Conservation (phyloP, 2,888 invertebrate species). For the Allolobophora icterica region DNA sequence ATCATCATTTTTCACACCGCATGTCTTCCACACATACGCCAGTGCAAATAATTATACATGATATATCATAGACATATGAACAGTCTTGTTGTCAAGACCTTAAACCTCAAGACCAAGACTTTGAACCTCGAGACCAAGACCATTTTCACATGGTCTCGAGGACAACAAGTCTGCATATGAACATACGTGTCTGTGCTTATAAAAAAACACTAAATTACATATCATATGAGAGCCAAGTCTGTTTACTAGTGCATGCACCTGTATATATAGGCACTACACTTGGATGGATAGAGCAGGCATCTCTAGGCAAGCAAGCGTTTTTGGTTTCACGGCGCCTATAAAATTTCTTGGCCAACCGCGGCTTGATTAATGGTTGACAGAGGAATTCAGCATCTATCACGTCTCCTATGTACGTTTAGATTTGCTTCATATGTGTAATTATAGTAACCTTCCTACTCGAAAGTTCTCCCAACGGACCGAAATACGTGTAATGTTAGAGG, state of each 20-base stretch:
- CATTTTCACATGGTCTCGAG: too few species aligned
- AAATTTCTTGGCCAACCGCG: neutral
- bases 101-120: too few species aligned
- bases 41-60: neutral
- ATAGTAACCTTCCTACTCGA: neutral
- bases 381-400: neutral
- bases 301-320: neutral
- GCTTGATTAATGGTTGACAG: neutral
- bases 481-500: neutral
- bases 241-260: neutral
- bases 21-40: neutral
- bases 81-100: too few species aligned
- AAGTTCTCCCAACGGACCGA: neutral
- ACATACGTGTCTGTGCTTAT: neutral
- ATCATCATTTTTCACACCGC: neutral
- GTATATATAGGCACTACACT: neutral
- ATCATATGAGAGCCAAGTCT: neutral
- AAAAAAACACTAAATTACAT: neutral
- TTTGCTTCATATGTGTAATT: slow-evolving; percentile 1
- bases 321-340: neutral
- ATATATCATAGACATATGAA: neutral
- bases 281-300: neutral
- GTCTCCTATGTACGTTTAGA: neutral
- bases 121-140: too few species aligned
- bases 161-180: too few species aligned